Percentiles rank a stretch among this genome's conserved stretches.
These are phyloP conservation scores for Cosmia trapezina DNA, from an alignment of 2,888 invertebrate species.

Conservation along the genomic window DNA sequence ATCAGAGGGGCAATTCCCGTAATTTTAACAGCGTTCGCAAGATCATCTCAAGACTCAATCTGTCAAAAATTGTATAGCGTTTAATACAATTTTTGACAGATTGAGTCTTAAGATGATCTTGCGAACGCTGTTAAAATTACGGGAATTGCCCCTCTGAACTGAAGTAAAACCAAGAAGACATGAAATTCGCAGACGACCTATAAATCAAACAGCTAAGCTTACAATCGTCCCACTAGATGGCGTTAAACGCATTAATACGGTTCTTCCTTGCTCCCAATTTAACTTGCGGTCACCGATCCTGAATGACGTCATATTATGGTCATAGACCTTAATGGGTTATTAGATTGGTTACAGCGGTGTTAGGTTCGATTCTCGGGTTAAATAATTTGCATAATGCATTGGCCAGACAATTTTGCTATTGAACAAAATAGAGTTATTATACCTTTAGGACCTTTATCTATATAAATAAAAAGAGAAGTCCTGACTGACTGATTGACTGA, in stretches of 20 bases:
- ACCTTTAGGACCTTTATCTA: too few species aligned
- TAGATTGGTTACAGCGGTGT: constrained; percentile 26
- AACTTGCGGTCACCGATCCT: constrained; percentile 54
- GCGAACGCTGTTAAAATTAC: too few species aligned
- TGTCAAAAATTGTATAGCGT: too few species aligned
- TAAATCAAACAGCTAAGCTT: constrained; percentile 40
- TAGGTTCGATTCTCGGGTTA: constrained; percentile 26
- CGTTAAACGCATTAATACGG: constrained; percentile 36
- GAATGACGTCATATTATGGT: constrained; percentile 44
- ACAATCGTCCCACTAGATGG: constrained; percentile 51
- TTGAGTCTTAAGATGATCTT: too few species aligned
- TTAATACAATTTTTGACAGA: too few species aligned
- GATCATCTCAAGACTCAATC: too few species aligned
- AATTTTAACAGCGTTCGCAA: too few species aligned
- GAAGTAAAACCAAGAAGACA: constrained; percentile 14
- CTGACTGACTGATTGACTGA: too few species aligned
- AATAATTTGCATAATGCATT: neutral
- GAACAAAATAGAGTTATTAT: neutral
- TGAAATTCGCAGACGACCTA: constrained; percentile 37
- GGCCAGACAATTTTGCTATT: neutral
- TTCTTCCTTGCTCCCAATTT: constrained; percentile 58
- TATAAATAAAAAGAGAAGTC: too few species aligned
- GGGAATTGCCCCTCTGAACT: too few species aligned
- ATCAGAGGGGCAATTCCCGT: too few species aligned
- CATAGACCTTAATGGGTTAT: constrained; percentile 39